Base-by-base conservation (phyloP, 2,888 invertebrate genomes). In the Temnothorax ravouxi region DNA sequence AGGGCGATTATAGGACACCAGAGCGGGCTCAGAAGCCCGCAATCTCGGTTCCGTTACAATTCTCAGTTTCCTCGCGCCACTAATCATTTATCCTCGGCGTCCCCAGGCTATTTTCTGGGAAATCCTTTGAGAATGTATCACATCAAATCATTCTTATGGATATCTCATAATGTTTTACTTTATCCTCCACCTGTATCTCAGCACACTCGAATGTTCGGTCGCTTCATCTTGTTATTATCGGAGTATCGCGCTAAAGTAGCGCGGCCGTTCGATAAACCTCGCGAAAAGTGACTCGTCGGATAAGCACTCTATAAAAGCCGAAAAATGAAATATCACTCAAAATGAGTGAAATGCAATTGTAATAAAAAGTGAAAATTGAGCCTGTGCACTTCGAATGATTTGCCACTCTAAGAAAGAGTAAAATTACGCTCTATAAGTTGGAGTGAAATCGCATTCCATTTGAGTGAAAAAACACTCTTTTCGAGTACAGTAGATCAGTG, bases 1-100 rank as follows among this genome's bases (percentile, higher is more conserved):
- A 88, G 88, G 69, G 41, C 88, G 89, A 91, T 91, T 91, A 90
- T 86, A 64, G 66, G 75, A 80, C 83, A 84, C 25, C 25, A 25
- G 25, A 25, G 25, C 25, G 25, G 25, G 25, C 25, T 25, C 25
- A 25, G 25, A 25, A 25, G 82, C 8, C 21, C 83, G 13, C 66
- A 89, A 88, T 90, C 85, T 74, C 75, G 61, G 64, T 80, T 81
- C 84, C 72, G 67, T 86, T 88, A 86, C 87, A 83, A 86, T 83
- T 86, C 85, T 85, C 77, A 77, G 18, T 54, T 54, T 29, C 29
- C 44, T 6, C 2, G n/a, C 2, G 25, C 15, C 66, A 66, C 47
- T 66, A 54, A 75, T 75, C 75, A 77, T 54, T 76, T 52, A 54
- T 52, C 64, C 66, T 47, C 41, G 52, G 41, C 38, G 29, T 9